A percentile compares a stretch with the other conserved stretches of the same genome.
phyloP scores from a whole-genome alignment of 2,888 invertebrate species.

The Xylophagus ater region DNA sequence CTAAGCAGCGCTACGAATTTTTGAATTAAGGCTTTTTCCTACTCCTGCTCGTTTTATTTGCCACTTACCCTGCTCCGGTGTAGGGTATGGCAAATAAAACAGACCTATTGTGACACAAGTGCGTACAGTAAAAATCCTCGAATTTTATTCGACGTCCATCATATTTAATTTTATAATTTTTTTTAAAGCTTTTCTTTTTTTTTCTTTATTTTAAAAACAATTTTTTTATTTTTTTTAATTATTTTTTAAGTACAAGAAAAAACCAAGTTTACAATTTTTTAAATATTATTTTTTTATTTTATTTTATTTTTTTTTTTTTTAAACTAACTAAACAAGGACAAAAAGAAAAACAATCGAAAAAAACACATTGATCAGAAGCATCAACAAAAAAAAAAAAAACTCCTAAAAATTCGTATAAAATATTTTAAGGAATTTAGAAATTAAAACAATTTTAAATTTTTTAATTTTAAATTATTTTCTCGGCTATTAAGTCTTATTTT shows the following conservation, averaged over 20 bases:
- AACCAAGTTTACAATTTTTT: too few species aligned
- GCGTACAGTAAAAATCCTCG: too few species aligned
- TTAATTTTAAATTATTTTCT: background rate
- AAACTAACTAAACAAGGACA: background rate
- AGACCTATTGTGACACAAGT: too few species aligned
- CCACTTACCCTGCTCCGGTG: too few species aligned
- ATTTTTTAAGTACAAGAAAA: too few species aligned
- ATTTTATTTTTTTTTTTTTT: slow-evolving; percentile 7
- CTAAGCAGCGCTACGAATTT: too few species aligned
- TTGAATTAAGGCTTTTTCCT: too few species aligned
- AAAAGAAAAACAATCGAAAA: slow-evolving; percentile 6
- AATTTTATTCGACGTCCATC: too few species aligned
- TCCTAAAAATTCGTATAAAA: background rate
- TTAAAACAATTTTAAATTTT: background rate
- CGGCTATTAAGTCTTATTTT: too few species aligned
- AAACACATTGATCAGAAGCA: slow-evolving; percentile 18
- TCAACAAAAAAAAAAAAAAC: slow-evolving; percentile 9
- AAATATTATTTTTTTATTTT: slow-evolving; percentile 15
- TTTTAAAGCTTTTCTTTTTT: slow-evolving; percentile 13
- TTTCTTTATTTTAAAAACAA: slow-evolving; percentile 19
- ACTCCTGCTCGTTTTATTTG: too few species aligned
- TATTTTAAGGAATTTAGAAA: background rate
- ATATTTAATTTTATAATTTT: background rate
- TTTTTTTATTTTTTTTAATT: slow-evolving; percentile 15
- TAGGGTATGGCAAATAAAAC: too few species aligned